Base-by-base conservation (phyloP, 1,140 invertebrate genomes). In the Berghia stephanieae region DNA sequence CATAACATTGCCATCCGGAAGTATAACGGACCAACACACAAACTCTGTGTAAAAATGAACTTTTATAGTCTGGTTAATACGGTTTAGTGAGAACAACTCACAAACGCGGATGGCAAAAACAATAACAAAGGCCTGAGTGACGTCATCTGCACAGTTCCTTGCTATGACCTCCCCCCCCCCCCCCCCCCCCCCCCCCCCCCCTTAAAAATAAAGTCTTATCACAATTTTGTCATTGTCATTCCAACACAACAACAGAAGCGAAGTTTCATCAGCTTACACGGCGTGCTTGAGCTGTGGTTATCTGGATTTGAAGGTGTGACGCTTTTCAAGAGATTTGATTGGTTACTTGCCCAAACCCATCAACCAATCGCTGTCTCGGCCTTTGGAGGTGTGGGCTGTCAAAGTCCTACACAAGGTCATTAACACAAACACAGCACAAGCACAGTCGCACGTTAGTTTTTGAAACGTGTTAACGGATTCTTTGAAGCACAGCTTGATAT, bases 241-340 rank as follows among this genome's bases (percentile, higher is more conserved):
- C 18, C 46, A 52, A 44, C 2, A 27, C 36, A 38, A 34, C n/a
- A 13, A 68, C 4, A 68, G 66, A 68, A 38, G 42, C 24, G 42
- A 38, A 27, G 4, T n/a, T 24, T n/a, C 24, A 68, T n/a, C 8
- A 34, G 66, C 6, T 31, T 31, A 60, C 5, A 38, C 8, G 40
- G 66, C 24, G 36, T n/a, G 4, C n/a, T 31, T 38, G 24, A 63
- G 60, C n/a, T n/a, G 38, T 69, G 67, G 24, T 40, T 40, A 42
- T 40, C 5, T 69, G 5, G 6, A 42, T 42, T 24, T 69, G 67
- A 24, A 43, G 67, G 67, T 42, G 67, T 69, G 67, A 69, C 36
- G 4, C 4, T 24, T 71, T 71, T 71, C 44, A 13, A 13, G 27
- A 2, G 8, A 18, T 71, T n/a, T 18, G 1, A 49, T 69, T 68